Evolutionary conservation across 2,888 invertebrate species (phyloP).

Genomic region (Rhingia rostrata): DNA sequence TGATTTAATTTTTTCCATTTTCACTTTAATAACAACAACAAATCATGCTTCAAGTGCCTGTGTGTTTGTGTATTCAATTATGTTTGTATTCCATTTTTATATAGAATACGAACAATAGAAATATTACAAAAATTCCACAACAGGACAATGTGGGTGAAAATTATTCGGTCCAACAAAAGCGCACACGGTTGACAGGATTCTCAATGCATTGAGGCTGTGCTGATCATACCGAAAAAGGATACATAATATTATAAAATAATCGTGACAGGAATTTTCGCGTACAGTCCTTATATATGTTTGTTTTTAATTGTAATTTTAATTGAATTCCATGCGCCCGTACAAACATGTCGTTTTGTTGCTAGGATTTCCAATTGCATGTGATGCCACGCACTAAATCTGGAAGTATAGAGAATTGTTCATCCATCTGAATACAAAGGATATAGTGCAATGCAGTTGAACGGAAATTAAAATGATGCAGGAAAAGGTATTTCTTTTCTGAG

Average conservation of each 20-base stretch:
- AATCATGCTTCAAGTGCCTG: not conserved
- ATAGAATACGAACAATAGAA: not conserved
- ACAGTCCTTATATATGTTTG: conserved; percentile 21
- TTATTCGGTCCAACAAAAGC: not conserved
- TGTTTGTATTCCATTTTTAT: not conserved
- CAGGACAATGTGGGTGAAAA: conserved; percentile 27
- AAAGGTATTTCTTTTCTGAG: conserved; percentile 17
- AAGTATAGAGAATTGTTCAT: not conserved
- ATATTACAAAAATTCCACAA: conserved; percentile 25
- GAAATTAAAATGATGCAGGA: conserved; percentile 18
- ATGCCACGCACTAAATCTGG: conserved; percentile 12
- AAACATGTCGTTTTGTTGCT: conserved; percentile 24
- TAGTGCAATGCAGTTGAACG: conserved; percentile 6
- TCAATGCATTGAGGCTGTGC: not conserved
- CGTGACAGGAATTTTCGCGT: conserved; percentile 24
- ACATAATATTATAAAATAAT: conserved; percentile 14
- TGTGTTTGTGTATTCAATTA: not conserved
- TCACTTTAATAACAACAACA: conserved; percentile 8
- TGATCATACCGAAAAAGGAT: not conserved
- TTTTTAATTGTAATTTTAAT: conserved; percentile 62
- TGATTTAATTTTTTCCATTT: conserved; percentile 10
- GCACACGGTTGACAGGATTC: not conserved
- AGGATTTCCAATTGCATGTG: conserved; percentile 12
- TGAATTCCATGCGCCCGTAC: conserved; percentile 38
- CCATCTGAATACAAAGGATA: not conserved